A percentile compares a stretch with the other conserved stretches of the same genome.
Conservation (phyloP, 2,113 vertebrate genomes). For the Urocynchramus pylzowi region DNA sequence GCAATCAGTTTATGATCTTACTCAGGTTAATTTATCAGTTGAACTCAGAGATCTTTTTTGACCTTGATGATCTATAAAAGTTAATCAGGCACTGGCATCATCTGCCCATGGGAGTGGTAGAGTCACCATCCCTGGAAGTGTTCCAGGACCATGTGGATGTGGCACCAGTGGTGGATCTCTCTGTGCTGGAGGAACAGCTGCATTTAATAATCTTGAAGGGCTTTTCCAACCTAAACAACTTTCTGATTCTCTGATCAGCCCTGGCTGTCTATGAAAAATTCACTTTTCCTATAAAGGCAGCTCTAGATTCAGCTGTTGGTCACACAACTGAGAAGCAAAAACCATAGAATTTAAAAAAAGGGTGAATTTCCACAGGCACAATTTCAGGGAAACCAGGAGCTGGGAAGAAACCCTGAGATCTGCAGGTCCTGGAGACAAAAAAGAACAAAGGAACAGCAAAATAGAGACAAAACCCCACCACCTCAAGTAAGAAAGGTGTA, state of each 20-base stretch:
- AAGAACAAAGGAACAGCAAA: not conserved
- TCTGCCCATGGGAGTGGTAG: not conserved
- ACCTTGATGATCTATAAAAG: not conserved
- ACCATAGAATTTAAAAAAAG: not conserved
- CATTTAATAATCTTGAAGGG: not conserved
- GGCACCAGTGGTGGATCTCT: not conserved
- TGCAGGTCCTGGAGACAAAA: not conserved
- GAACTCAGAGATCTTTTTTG: not conserved
- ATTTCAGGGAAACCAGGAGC: not conserved
- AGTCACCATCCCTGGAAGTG: not conserved
- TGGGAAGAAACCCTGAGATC: not conserved
- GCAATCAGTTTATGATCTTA: not conserved
- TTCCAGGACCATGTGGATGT: not conserved
- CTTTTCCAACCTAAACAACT: not conserved
- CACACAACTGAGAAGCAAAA: not conserved
- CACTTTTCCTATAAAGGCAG: not conserved
- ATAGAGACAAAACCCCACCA: accelerated
- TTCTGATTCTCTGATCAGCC: not conserved
- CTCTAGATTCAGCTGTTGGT: not conserved
- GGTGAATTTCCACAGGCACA: not conserved
- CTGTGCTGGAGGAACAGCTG: not conserved
- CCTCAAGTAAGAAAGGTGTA: not conserved
- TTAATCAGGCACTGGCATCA: not conserved
- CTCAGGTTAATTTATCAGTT: not conserved
- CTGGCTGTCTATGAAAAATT: not conserved